Evolutionary conservation across 2,888 invertebrate species (phyloP), one percentile per base, ranked within the genome.

Genomic region (Drosophila demipolita): DNA sequence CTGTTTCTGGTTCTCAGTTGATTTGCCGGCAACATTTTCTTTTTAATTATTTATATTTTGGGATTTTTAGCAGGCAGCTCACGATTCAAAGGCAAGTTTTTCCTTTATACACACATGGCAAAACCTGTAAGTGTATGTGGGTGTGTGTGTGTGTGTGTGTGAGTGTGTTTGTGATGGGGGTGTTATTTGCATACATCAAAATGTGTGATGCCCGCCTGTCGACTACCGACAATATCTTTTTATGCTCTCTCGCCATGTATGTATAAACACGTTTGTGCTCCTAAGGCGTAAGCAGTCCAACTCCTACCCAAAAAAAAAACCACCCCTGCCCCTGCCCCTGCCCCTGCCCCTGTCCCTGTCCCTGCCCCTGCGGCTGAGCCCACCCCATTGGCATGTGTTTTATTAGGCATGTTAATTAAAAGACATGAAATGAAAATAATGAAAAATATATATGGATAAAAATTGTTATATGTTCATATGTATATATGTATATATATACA

Each of bases 341-440:
- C 52, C 40, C 48, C n/a, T 48, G 12, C 20, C 20, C 48, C 59
- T 32, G 20, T 35, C 48, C 59, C 38, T 20, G 29, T 29, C 26
- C 15, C 23, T 35, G 29, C 55, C 40, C 50, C 63, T 45, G 11
- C 36, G 48, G 48, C 36, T 17, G 11, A 42, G 17, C 70, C 45
- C 54, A 55, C 48, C 68, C 78, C 80, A 66, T 83, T 70, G 85
- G 75, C 89, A 83, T 90, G 88, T 90, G 87, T 90, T 87, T 87
- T 87, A 87, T 87, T 87, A 87, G 87, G 83, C 89, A 87, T 88
- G 87, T 88, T 87, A 87, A 87, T 87, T 90, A 85, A 89, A 90
- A 90, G 89, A 89, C 90, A 91, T 85, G 89, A 89, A 88, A 91
- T 91, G 90, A 89, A 91, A 87, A 83, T 90, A 91, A 90, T 90